A percentile compares a stretch with the other conserved stretches of the same genome.
Evolutionary conservation across 2,113 vertebrate species (phyloP).

Genomic region (Chionomys nivalis): DNA sequence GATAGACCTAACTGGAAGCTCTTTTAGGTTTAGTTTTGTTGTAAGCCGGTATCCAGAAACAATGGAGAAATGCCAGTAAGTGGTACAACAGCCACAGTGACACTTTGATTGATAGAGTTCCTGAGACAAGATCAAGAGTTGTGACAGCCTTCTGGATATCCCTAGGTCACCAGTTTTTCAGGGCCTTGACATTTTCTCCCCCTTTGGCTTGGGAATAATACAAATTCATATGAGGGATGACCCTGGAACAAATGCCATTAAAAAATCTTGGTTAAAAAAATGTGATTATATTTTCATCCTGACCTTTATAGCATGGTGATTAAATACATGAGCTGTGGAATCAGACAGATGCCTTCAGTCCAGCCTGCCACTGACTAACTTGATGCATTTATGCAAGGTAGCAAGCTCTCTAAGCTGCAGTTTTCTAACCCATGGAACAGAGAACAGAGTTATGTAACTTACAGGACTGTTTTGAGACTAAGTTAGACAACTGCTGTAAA

Average conservation of each 20-base stretch:
- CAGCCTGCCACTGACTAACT: neutral
- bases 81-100: slow-evolving; percentile 26
- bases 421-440: slow-evolving; percentile 30
- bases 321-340: slow-evolving; percentile 12
- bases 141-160: slow-evolving; percentile 2
- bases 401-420: neutral
- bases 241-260: neutral
- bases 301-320: slow-evolving; percentile 47
- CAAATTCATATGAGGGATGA: slow-evolving; percentile 47
- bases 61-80: slow-evolving; percentile 33
- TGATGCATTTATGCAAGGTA: slow-evolving; percentile 30
- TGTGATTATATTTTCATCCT: slow-evolving; percentile 51
- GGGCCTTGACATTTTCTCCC: neutral
- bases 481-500: slow-evolving; percentile 36
- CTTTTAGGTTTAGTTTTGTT: slow-evolving; percentile 54
- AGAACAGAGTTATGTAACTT: slow-evolving; percentile 13
- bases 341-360: slow-evolving; percentile 45
- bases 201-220: slow-evolving; percentile 44
- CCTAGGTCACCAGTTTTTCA: neutral
- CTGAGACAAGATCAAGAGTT: neutral
- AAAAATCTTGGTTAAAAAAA: slow-evolving; percentile 62
- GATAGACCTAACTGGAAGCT: slow-evolving; percentile 51
- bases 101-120: slow-evolving; percentile 35
- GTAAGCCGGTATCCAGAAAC: slow-evolving; percentile 35
- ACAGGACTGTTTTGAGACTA: slow-evolving; percentile 1